These are phyloP conservation scores for Sorex araneus DNA, from an alignment of 2,113 vertebrate species.

Conservation along the genomic window DNA sequence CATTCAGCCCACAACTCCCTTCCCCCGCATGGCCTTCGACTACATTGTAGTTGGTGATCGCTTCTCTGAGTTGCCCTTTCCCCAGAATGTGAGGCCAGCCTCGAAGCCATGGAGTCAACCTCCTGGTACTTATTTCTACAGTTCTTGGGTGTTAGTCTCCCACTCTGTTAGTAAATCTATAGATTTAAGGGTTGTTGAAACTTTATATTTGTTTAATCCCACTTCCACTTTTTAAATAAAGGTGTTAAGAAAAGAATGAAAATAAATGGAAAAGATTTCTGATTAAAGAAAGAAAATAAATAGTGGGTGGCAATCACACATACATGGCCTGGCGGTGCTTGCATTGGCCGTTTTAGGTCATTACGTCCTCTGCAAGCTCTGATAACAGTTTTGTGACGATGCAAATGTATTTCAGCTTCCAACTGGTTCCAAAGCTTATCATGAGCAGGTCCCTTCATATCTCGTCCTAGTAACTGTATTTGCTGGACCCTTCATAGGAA, in stretches of 20 bases:
- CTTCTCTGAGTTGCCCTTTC: no score
- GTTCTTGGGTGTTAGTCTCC: no score
- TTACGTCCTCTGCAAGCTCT: constrained; percentile 97
- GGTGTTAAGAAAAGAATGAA: constrained; percentile 42
- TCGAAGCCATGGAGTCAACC: no score
- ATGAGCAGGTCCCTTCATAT: constrained; percentile 99
- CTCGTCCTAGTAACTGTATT: constrained; percentile 97
- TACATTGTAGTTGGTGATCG: no score
- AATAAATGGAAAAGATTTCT: background rate
- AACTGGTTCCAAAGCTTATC: constrained; percentile 99
- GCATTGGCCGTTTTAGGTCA: constrained; percentile 95
- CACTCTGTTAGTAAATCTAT: background rate
- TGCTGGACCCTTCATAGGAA: constrained; percentile 94
- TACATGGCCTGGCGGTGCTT: constrained; percentile 96
- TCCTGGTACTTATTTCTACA: no score
- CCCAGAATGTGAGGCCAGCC: no score
- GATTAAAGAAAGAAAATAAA: background rate
- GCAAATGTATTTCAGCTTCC: constrained; percentile 99
- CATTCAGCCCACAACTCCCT: no score
- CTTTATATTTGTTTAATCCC: background rate
- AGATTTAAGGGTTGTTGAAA: background rate
- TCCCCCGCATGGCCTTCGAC: no score
- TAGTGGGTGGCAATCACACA: constrained; percentile 76
- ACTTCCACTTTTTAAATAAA: constrained; percentile 50
- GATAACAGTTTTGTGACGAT: constrained; percentile 99